Evolutionary conservation across 2,113 vertebrate genomes (phyloP), one percentile per base, ranked within the genome.

Genomic region (Triplophysa siluroides): DNA sequence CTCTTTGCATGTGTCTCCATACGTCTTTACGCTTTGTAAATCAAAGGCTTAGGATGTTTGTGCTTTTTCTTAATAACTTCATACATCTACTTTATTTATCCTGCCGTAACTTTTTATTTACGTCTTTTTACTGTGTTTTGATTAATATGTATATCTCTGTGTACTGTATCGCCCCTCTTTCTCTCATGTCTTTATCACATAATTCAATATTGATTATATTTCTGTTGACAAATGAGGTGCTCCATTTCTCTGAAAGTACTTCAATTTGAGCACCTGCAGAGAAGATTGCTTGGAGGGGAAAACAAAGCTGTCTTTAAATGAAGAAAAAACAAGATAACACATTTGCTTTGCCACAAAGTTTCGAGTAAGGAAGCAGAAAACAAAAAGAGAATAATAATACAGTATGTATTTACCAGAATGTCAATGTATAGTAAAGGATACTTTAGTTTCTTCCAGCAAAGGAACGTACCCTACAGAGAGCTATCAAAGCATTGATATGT

Each of bases 151-250:
- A 29, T 45, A 33, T 79, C 10, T 63, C 54, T 70, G 16, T 87
- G 76, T 72, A 61, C 23, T 87, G 76, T 72, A 61, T 88, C 85
- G 81, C 83, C 83, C 85, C 81, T 88, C 14, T 72, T 65, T 61
- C 89, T 88, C 62, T 83, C 85, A 84, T 90, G 80, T 85, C 85
- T 88, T 80, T 82, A 89, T 86, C 83, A 70, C 79, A 85, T 87
- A 81, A 90, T 89, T 88, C 89, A 92, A 91, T 88, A 90, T 89
- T 90, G 87, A 88, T 90, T 82, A 89, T 87, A 88, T 90, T 88
- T 89, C 82, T 81, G 75, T 87, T 69, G 47, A 66, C 83, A 87
- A 81, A 80, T 81, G 67, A 83, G 81, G 82, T 83, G 81, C 84
- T 81, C 26, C 43, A 68, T 77, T 76, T 80, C 38, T 54, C 60